Evolutionary conservation across 2,888 invertebrate species (phyloP), one percentile per base, ranked within the genome.

Genomic region (Harpagoxenus sublaevis): DNA sequence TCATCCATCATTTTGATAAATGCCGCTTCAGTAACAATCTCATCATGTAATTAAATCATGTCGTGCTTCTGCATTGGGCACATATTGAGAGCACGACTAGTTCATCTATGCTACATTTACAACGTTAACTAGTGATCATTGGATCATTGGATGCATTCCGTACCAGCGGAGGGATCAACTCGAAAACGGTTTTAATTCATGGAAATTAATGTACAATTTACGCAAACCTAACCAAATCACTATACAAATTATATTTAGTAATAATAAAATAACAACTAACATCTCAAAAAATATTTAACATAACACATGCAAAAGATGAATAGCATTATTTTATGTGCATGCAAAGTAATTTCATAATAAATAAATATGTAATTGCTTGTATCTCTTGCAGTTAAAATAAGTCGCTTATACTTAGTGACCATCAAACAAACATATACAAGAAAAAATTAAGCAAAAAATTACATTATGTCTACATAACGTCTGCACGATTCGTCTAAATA

Each of bases 1-100:
- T 51, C 73, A 81, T 81, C 73, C 73, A 60, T 81, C 79, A 81
- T 73, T 48, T 81, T 81, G 79, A 81, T 71, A 73, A 81, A 81
- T 73, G 79, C 60, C 18, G 18, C 60, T 81, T 81, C 79, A 57
- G 35, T 60, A 73, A 81, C 79, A 60, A 81, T 81, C 79, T 73
- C 73, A 73, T 73, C 48, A 28, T 60, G 73, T 60, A 81, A 81
- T 81, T 81, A 81, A 81, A 81, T 81, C 79, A 81, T 39, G n/a
- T 66, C 51, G 57, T 28, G 60, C 39, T 48, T 48, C 73, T 73
- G 53, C 48, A 73, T 57, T 15, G 60, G 73, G 57, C 79, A 70
- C 73, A 71, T 57, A 71, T 71, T 71, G 71, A 79, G 79, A 71
- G 57, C 57, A 48, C 48, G 35, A 60, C 71, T 45, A 81, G 79